Evolutionary conservation across 2,888 invertebrate species (phyloP).

Genomic region (Epistrophe grossulariae): DNA sequence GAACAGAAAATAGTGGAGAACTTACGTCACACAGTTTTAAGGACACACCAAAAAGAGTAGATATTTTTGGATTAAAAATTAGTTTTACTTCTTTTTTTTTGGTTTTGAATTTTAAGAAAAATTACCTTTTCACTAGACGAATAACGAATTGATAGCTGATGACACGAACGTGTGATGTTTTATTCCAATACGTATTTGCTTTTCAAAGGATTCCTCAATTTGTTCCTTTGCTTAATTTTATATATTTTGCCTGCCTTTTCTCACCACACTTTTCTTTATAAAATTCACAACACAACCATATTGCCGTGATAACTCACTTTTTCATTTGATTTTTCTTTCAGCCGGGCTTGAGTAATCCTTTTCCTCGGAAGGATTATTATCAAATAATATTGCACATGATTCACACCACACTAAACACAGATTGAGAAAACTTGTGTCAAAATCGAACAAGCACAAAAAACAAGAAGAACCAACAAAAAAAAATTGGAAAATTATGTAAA

Average conservation of each 20-base stretch:
- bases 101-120: background rate
- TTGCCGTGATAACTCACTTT: slow-evolving; percentile 55
- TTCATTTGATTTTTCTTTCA: slow-evolving; percentile 12
- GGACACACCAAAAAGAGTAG: slow-evolving; percentile 30
- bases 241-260: slow-evolving; percentile 31
- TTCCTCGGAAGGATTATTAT: slow-evolving; percentile 12
- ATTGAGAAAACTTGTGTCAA: slow-evolving; percentile 30
- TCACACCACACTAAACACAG: slow-evolving; percentile 50
- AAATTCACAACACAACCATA: slow-evolving; percentile 61
- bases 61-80: background rate
- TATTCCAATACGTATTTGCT: slow-evolving; percentile 57
- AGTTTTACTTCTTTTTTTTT: background rate
- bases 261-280: slow-evolving; percentile 57
- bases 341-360: slow-evolving; percentile 49
- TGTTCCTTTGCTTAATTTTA: slow-evolving; percentile 23
- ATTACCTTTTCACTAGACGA: slow-evolving; percentile 71
- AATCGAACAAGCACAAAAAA: slow-evolving; percentile 26
- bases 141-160: slow-evolving; percentile 15
- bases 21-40: slow-evolving; percentile 68
- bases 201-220: slow-evolving; percentile 47
- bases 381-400: slow-evolving; percentile 58
- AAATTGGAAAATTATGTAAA: slow-evolving; percentile 50
- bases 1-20: slow-evolving; percentile 17
- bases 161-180: slow-evolving; percentile 32
- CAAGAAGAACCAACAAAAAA: slow-evolving; percentile 29